phyloP scores from a whole-genome alignment of 1,140 invertebrate species.

The Lucilia cuprina region DNA sequence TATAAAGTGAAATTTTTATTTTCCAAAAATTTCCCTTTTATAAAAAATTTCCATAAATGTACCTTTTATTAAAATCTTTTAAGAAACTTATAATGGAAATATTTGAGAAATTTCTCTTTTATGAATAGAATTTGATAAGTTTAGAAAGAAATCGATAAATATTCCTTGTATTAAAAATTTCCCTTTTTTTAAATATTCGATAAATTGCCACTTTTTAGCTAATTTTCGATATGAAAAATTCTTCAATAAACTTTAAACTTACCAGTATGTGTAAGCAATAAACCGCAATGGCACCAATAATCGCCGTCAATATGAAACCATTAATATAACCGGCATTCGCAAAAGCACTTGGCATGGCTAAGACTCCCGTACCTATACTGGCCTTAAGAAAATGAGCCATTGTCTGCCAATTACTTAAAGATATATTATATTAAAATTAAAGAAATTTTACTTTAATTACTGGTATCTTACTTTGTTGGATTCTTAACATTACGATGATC shows the following conservation, averaged over 20 bases:
- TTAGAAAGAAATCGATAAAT: too few species aligned
- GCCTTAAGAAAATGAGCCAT: slow-evolving; percentile 75
- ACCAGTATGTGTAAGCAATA: slow-evolving; percentile 75
- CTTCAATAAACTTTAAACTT: background rate
- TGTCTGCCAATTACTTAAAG: slow-evolving; percentile 70
- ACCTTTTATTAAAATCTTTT: too few species aligned
- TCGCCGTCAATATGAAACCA: slow-evolving; percentile 67
- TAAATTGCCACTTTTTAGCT: too few species aligned
- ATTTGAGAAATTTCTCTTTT: too few species aligned
- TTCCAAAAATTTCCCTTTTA: too few species aligned
- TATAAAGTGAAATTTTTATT: too few species aligned
- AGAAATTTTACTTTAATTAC: background rate
- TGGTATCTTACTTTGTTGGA: slow-evolving; percentile 72
- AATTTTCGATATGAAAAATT: too few species aligned
- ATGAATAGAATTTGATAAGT: too few species aligned
- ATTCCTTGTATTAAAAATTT: too few species aligned
- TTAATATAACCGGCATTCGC: slow-evolving; percentile 74
- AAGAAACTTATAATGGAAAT: too few species aligned
- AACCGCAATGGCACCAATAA: slow-evolving; percentile 70
- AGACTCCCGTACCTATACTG: slow-evolving; percentile 79
- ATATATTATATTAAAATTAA: slow-evolving; percentile 4
- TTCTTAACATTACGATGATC: slow-evolving; percentile 71
- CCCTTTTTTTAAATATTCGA: too few species aligned
- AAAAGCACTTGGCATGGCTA: slow-evolving; percentile 83
- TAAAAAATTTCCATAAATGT: too few species aligned